phyloP scores from a whole-genome alignment of 2,797 vertebrate genomes.

The Thalassophryne amazonica region DNA sequence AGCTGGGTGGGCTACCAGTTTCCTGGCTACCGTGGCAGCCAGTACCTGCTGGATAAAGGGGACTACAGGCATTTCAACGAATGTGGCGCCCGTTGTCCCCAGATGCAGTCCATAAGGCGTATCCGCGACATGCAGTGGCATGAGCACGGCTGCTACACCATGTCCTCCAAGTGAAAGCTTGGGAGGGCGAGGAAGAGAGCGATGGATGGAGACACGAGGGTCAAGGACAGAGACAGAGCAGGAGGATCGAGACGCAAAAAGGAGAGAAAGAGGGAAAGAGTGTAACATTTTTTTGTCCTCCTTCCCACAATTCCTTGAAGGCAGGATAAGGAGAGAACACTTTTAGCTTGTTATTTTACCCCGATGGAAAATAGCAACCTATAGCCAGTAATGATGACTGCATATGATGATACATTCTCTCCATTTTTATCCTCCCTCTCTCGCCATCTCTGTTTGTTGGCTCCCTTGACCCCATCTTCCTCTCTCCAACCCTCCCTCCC shows the following conservation, averaged over 20 bases:
- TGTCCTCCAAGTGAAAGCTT: slow-evolving; percentile 69
- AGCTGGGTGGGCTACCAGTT: slow-evolving; percentile 81
- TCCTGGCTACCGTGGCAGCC: slow-evolving; percentile 78
- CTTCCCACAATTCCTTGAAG: slow-evolving; percentile 13
- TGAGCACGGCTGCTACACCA: slow-evolving; percentile 72
- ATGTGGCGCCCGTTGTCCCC: slow-evolving; percentile 72
- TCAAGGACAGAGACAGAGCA: slow-evolving; percentile 25
- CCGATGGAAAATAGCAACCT: slow-evolving; percentile 8
- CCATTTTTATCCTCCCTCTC: slow-evolving; percentile 38
- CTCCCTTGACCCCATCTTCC: slow-evolving; percentile 15
- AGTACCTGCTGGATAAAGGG: slow-evolving; percentile 79
- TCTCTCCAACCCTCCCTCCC: slow-evolving; percentile 28
- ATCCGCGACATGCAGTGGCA: slow-evolving; percentile 82
- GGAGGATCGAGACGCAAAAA: slow-evolving; percentile 35
- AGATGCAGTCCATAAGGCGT: slow-evolving; percentile 78
- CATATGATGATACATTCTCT: slow-evolving; percentile 28
- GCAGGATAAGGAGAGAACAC: slow-evolving; percentile 12
- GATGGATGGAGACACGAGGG: slow-evolving; percentile 47
- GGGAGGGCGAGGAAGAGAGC: slow-evolving; percentile 63
- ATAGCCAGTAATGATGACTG: slow-evolving; percentile 15
- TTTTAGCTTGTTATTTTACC: slow-evolving; percentile 27
- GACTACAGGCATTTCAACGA: slow-evolving; percentile 79
- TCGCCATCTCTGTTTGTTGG: slow-evolving; percentile 30
- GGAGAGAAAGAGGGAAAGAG: slow-evolving; percentile 55
- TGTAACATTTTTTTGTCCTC: slow-evolving; percentile 18